Conservation (phyloP, 2,113 vertebrate genomes). For the Ailuropoda melanoleuca region DNA sequence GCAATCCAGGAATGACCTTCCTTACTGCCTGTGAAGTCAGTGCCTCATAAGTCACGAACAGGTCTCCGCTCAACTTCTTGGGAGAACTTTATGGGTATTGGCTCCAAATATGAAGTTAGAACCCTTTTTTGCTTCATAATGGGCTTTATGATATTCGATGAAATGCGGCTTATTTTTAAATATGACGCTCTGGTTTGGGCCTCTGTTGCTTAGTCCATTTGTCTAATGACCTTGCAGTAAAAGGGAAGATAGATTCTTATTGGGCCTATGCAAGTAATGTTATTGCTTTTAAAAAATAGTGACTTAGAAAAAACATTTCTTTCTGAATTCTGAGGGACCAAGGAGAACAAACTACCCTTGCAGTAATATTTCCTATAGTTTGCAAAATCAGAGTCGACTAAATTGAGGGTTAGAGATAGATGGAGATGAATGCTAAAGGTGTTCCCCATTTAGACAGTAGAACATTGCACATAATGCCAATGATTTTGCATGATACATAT, state of each 20-base stretch:
- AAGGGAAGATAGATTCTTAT: neutral
- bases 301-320: neutral
- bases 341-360: neutral
- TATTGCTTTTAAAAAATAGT: neutral
- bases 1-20: neutral
- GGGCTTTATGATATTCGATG: neutral
- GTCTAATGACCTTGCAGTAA: neutral
- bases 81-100: neutral
- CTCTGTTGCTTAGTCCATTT: neutral
- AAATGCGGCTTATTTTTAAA: slow-evolving; percentile 14
- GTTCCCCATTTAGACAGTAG: neutral
- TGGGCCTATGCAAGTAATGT: neutral
- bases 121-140: neutral
- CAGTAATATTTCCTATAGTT: slow-evolving; percentile 12
- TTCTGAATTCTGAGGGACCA: neutral
- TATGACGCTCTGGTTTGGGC: neutral
- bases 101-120: neutral
- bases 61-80: neutral
- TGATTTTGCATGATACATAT: slow-evolving; percentile 2
- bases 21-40: neutral
- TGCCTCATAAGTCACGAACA: neutral
- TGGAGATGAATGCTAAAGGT: neutral
- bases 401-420: neutral
- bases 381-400: neutral
- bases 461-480: neutral